phyloP scores from a whole-genome alignment of 2,113 vertebrate genomes.

The Pelusios castaneus region DNA sequence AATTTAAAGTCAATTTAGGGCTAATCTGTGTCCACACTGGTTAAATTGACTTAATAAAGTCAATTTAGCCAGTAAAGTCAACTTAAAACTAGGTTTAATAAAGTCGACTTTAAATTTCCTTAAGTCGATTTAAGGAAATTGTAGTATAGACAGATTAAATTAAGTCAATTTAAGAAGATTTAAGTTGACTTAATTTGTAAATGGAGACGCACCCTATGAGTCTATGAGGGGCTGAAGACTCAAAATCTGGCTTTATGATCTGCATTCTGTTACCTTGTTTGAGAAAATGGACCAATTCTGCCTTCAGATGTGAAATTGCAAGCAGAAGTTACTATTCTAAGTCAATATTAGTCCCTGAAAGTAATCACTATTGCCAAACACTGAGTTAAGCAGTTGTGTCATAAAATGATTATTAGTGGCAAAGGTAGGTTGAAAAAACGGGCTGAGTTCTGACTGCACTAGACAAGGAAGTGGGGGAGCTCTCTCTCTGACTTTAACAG shows the following conservation, averaged over 20 bases:
- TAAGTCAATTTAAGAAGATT: too few relatives aligned
- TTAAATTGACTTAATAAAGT: too few relatives aligned
- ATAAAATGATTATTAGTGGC: background rate
- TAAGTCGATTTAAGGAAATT: too few relatives aligned
- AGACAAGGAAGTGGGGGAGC: background rate
- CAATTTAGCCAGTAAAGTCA: too few relatives aligned
- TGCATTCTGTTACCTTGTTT: background rate
- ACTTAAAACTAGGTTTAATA: too few relatives aligned
- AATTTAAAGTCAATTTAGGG: too few relatives aligned
- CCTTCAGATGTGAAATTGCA: background rate
- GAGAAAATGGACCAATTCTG: background rate
- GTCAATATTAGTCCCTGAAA: background rate
- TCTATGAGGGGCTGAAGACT: background rate
- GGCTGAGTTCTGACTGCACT: rapidly evolving
- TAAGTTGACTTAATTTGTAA: too few relatives aligned
- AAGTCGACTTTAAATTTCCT: too few relatives aligned
- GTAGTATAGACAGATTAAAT: too few relatives aligned
- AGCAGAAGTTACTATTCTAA: background rate
- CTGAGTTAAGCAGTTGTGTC: background rate
- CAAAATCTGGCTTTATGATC: too few relatives aligned
- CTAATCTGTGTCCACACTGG: too few relatives aligned
- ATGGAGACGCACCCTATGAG: too few relatives aligned
- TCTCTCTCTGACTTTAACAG: background rate
- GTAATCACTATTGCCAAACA: background rate
- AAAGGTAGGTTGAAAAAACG: background rate